Conservation (phyloP, 2,797 vertebrate genomes). For the Crax fasciolata region DNA sequence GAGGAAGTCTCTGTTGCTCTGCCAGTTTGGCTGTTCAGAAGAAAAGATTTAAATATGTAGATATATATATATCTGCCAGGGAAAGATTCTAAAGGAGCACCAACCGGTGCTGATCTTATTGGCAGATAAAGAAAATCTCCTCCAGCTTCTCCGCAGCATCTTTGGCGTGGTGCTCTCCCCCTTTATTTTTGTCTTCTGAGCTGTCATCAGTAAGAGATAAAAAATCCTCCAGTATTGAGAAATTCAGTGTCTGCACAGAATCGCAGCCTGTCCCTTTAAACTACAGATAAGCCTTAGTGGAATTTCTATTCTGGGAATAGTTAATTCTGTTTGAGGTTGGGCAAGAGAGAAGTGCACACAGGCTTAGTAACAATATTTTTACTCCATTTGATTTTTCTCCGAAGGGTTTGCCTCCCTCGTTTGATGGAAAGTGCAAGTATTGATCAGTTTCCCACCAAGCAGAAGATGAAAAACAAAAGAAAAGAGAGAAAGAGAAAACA, state of each 20-base stretch:
- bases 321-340: constrained; percentile 76
- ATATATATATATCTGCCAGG: not conserved
- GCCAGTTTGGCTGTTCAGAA: not conserved
- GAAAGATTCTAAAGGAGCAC: constrained; percentile 22
- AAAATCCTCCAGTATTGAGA: not conserved
- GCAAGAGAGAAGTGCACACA: not conserved
- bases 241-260: constrained; percentile 24
- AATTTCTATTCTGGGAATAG: constrained; percentile 75
- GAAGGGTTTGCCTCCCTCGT: constrained; percentile 40
- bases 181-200: constrained; percentile 46
- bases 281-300: constrained; percentile 64
- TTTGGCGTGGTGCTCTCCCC: not conserved
- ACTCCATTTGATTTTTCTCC: constrained; percentile 47
- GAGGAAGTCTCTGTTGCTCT: constrained; percentile 2
- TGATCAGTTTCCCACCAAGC: constrained; percentile 1
- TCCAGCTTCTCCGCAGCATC: not conserved
- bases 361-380: constrained; percentile 62
- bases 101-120: not conserved
- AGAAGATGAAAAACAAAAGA: not conserved
- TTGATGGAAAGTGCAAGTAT: constrained; percentile 40
- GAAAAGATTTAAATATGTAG: not conserved
- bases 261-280: constrained; percentile 68
- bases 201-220: not conserved
- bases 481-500: not conserved
- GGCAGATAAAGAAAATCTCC: not conserved